Conservation (phyloP, 2,888 invertebrate genomes). For the Zaprionus lineosus region DNA sequence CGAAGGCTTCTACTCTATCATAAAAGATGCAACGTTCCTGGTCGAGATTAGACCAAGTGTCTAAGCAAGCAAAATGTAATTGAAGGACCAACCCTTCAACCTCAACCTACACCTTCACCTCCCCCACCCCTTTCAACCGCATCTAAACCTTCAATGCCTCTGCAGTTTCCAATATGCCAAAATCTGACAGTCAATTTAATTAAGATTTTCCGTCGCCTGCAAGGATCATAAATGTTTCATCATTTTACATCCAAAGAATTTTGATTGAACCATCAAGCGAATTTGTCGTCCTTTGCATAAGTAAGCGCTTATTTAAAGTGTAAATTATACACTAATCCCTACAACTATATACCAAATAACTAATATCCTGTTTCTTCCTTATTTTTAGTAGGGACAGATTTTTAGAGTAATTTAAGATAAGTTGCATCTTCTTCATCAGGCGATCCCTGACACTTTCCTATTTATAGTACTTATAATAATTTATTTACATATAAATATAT, state of each 20-base stretch:
- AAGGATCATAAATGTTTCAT: conserved; percentile 38
- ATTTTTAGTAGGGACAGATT: too few species aligned
- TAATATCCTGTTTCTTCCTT: too few species aligned
- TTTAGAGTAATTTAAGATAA: too few species aligned
- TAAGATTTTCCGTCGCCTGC: conserved; percentile 20
- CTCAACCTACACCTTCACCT: background rate
- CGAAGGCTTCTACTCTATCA: conserved; percentile 24
- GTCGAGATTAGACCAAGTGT: conserved; percentile 37
- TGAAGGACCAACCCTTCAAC: conserved; percentile 34
- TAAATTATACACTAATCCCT: too few species aligned
- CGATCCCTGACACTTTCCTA: too few species aligned
- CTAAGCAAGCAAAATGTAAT: conserved; percentile 51
- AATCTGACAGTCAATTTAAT: conserved; percentile 39
- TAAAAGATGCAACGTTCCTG: conserved; percentile 61
- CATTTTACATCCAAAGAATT: background rate
- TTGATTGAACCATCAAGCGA: too few species aligned
- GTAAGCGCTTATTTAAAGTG: too few species aligned
- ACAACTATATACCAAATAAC: too few species aligned
- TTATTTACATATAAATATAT: too few species aligned
- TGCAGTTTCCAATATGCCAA: conserved; percentile 7
- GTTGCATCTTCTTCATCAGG: too few species aligned
- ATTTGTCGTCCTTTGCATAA: too few species aligned
- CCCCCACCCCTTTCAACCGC: background rate
- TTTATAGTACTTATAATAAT: too few species aligned
- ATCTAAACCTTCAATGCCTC: background rate